Evolutionary conservation across 2,888 invertebrate genomes (phyloP).

Genomic region (Amitus sp.): DNA sequence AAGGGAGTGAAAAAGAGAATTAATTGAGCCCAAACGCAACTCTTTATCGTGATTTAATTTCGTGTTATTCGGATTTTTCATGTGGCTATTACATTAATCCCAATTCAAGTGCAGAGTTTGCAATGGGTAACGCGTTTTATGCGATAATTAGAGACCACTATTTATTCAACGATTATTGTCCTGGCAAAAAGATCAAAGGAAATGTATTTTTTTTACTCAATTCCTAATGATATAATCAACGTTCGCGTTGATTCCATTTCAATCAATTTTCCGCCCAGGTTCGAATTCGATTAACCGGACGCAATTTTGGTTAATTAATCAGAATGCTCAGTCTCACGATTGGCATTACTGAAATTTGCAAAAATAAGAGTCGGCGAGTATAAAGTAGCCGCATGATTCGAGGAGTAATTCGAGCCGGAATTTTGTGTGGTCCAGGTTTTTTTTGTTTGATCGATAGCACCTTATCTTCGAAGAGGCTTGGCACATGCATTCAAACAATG

Average conservation of each 20-base stretch:
- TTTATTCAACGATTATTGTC: constrained; percentile 29
- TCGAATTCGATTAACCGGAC: neutral
- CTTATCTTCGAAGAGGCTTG: constrained; percentile 35
- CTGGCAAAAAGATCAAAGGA: constrained; percentile 3
- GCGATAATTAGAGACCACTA: constrained; percentile 31
- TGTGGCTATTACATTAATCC: constrained; percentile 37
- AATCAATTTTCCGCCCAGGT: neutral
- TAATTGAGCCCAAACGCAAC: constrained; percentile 24
- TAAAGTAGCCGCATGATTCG: neutral
- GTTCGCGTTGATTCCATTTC: neutral
- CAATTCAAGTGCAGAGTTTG: constrained; percentile 32
- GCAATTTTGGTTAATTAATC: too few species aligned
- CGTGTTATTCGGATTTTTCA: constrained; percentile 26
- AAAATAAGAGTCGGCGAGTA: constrained; percentile 3
- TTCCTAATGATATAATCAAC: constrained; percentile 21
- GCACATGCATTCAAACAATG: constrained; percentile 41
- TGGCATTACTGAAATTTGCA: constrained; percentile 1
- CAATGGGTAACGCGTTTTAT: constrained; percentile 29
- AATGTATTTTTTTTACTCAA: constrained; percentile 8
- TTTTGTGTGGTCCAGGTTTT: constrained; percentile 19
- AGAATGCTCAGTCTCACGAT: neutral
- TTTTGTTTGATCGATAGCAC: constrained; percentile 28
- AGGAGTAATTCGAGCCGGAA: constrained; percentile 4
- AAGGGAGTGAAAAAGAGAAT: constrained; percentile 18
- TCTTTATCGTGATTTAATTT: constrained; percentile 38